Evolutionary conservation across 2,113 vertebrate genomes (phyloP), one percentile per base, ranked within the genome.

Genomic region (Bujurquina vittata): DNA sequence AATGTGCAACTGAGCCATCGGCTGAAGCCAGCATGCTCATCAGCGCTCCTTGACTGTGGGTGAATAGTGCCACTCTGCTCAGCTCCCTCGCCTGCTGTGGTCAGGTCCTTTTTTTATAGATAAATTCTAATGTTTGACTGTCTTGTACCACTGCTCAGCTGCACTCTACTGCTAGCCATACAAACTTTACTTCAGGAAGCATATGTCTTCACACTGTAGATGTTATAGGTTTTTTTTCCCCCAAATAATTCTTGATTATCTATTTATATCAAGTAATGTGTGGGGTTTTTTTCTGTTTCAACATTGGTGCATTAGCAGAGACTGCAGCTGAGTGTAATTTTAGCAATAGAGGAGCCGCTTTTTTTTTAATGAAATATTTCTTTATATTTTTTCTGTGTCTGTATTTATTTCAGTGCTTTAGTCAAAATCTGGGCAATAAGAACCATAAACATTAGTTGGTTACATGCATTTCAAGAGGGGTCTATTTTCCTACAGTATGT

Each of bases 61-160:
- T 73, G 88, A 88, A 85, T 87, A 91, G 90, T 93, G 88, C 94
- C 91, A 92, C 95, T 97, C 95, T 96, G 96, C 95, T 95, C 72
- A 58, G 95, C 86, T 93, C 92, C 95, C 87, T 95, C 93, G 94
- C 94, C 93, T 94, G 89, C 91, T 88, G 83, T 89, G 46, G 89
- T 89, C 96, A 96, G 95, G 95, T 96, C 93, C 94, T 95, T 86
- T 85, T 85, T 88, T 33, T 40, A 72, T 87, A 92, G 83, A 88
- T 85, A 22, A 65, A 80, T 78, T 81, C 46, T 84, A 82, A 87
- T 46, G 54, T 83, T 46, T 40, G 86, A 81, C 83, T 83, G 60
- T 84, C 56, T 56, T 43, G 52, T 81, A 61, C 80, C 78, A 18
- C 10, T 40, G 49, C 85, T 84, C 84, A 87, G 87, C 90, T 86